These are phyloP conservation scores for Euclidia mi DNA, from an alignment of 2,888 invertebrate genomes.

Conservation along the genomic window DNA sequence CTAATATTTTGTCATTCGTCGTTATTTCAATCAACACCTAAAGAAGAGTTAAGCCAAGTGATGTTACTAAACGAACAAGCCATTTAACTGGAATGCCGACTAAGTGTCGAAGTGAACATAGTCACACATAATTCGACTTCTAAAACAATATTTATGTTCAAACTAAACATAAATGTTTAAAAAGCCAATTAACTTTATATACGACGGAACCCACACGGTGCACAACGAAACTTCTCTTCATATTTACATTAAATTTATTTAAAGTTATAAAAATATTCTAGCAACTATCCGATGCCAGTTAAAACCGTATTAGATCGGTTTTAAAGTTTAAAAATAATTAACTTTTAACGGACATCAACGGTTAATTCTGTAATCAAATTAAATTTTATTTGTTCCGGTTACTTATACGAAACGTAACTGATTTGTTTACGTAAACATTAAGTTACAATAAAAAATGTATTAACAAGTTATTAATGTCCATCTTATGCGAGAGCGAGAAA, in stretches of 20 bases:
- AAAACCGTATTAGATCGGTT: constrained; percentile 26
- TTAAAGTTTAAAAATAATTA: constrained; percentile 30
- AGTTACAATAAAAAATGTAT: constrained; percentile 34
- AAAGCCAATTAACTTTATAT: constrained; percentile 25
- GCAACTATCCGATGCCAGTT: constrained; percentile 23
- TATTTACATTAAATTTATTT: constrained; percentile 31
- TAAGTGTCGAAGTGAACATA: background rate
- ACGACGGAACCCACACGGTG: constrained; percentile 32
- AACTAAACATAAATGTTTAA: constrained; percentile 14
- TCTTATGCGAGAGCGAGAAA: constrained; percentile 3
- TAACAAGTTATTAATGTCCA: constrained; percentile 20
- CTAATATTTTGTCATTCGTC: no score
- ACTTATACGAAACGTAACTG: constrained; percentile 22
- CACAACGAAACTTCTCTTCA: constrained; percentile 23
- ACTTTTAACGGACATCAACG: constrained; percentile 18
- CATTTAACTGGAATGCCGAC: no score
- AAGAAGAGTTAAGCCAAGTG: no score
- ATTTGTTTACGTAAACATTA: constrained; percentile 41
- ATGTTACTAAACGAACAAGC: no score
- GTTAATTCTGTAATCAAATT: constrained; percentile 44
- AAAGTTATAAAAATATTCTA: constrained; percentile 24
- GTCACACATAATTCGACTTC: constrained; percentile 1
- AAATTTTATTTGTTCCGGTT: constrained; percentile 40
- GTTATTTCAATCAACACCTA: no score
- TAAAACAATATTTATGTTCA: constrained; percentile 33